A percentile compares a stretch with the other conserved stretches of the same genome.
phyloP scores from a whole-genome alignment of 2,888 invertebrate genomes.

The Sinopyrophorus schimmeli region DNA sequence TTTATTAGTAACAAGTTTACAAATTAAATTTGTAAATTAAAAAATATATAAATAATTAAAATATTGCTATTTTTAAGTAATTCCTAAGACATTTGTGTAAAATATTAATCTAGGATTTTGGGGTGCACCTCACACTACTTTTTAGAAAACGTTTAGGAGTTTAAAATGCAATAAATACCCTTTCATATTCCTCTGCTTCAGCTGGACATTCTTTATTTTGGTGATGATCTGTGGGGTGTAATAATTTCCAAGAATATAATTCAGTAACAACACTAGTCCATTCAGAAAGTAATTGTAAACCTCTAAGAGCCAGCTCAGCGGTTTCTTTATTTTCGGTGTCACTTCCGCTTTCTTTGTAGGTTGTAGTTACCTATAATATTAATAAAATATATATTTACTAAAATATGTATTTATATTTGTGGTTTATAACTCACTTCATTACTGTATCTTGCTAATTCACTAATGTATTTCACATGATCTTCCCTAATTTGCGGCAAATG shows the following conservation, averaged over 20 bases:
- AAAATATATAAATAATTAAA: too few relatives aligned
- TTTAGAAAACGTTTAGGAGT: not conserved
- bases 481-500: slow-evolving; percentile 93
- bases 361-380: slow-evolving; percentile 75
- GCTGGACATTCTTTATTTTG: slow-evolving; percentile 92
- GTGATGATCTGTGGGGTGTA: slow-evolving; percentile 97
- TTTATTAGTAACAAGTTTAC: too few relatives aligned
- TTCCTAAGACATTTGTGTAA: too few relatives aligned
- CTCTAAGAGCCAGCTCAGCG: slow-evolving; percentile 86
- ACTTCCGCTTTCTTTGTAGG: slow-evolving; percentile 89
- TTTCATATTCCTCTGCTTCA: slow-evolving; percentile 97
- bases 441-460: slow-evolving; percentile 90
- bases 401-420: slow-evolving; percentile 5
- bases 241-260: slow-evolving; percentile 95
- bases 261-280: slow-evolving; percentile 98
- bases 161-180: slow-evolving; percentile 59
- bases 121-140: too few relatives aligned
- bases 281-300: slow-evolving; percentile 89
- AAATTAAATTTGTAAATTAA: too few relatives aligned
- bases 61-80: too few relatives aligned
- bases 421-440: slow-evolving; percentile 67
- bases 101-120: too few relatives aligned
- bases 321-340: slow-evolving; percentile 92
- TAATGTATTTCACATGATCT: slow-evolving; percentile 96
- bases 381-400: not conserved